Percentiles rank a stretch among this genome's conserved stretches.
phyloP scores from a whole-genome alignment of 2,888 invertebrate genomes.

The Epistrophella euchroma region DNA sequence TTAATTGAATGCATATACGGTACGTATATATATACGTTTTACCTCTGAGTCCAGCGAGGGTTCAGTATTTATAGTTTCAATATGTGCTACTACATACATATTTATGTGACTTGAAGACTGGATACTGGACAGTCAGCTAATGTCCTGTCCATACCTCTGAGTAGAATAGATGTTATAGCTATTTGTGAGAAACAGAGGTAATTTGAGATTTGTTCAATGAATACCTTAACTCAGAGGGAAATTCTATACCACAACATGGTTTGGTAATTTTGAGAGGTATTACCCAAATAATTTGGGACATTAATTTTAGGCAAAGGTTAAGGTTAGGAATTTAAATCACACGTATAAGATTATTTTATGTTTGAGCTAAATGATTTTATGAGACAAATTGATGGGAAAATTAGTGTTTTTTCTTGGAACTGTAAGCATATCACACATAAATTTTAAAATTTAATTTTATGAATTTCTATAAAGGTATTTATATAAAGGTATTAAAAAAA shows the following conservation, averaged over 20 bases:
- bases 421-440: background rate
- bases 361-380: slow-evolving; percentile 1
- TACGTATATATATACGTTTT: background rate
- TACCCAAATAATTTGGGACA: slow-evolving; percentile 29
- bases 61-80: slow-evolving; percentile 72
- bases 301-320: slow-evolving; percentile 52
- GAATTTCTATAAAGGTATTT: too few species aligned
- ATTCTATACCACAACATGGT: slow-evolving; percentile 29
- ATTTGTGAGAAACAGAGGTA: slow-evolving; percentile 66
- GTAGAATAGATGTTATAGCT: slow-evolving; percentile 47
- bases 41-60: slow-evolving; percentile 46
- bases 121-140: slow-evolving; percentile 39
- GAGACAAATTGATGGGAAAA: background rate
- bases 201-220: slow-evolving; percentile 66
- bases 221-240: slow-evolving; percentile 35
- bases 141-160: slow-evolving; percentile 53
- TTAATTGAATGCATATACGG: slow-evolving; percentile 72
- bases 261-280: slow-evolving; percentile 48
- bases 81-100: slow-evolving; percentile 66
- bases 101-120: slow-evolving; percentile 72
- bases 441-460: background rate
- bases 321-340: slow-evolving; percentile 39
- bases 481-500: too few species aligned
- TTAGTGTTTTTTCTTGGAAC: background rate
- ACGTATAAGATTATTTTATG: slow-evolving; percentile 11